A percentile compares a stretch with the other conserved stretches of the same genome.
Evolutionary conservation across 2,113 vertebrate genomes (phyloP).

Genomic region (Pithys albifrons): DNA sequence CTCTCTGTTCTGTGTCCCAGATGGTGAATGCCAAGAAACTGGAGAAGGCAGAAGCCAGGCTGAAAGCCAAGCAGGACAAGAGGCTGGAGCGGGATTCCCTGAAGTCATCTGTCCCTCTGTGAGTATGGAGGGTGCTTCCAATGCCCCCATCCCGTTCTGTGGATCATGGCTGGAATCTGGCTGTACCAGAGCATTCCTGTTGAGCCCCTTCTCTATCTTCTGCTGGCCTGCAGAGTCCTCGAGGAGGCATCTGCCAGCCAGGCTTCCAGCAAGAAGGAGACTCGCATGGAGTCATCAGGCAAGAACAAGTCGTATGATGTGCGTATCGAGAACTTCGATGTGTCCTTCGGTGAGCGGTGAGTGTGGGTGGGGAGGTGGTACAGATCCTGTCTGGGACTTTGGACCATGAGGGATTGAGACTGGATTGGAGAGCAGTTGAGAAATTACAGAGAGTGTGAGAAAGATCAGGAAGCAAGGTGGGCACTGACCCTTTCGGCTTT

Average conservation of each 20-base stretch:
- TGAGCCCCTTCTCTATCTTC: background rate
- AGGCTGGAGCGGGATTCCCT: slow-evolving; percentile 87
- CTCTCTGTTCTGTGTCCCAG: slow-evolving; percentile 63
- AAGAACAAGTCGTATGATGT: slow-evolving; percentile 97
- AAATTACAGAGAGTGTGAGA: background rate
- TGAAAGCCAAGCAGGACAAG: slow-evolving; percentile 92
- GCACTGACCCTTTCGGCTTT: background rate
- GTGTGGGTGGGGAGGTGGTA: slow-evolving; percentile 1
- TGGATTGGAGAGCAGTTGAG: background rate
- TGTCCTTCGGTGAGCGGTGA: slow-evolving; percentile 96
- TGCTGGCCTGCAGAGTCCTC: slow-evolving; percentile 77
- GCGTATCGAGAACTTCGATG: slow-evolving; percentile 97
- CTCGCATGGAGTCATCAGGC: slow-evolving; percentile 89
- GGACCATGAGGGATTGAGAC: background rate
- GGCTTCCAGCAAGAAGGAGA: slow-evolving; percentile 95
- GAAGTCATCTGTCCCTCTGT: slow-evolving; percentile 80
- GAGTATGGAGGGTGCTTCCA: slow-evolving; percentile 34
- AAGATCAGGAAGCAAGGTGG: background rate
- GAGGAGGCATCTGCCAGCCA: slow-evolving; percentile 98
- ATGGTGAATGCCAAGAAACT: slow-evolving; percentile 93
- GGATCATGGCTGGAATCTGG: background rate
- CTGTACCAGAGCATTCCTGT: background rate
- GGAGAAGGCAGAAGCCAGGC: slow-evolving; percentile 94
- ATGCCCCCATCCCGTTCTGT: background rate
- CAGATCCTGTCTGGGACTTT: background rate